Percentiles rank a stretch among this genome's conserved stretches.
phyloP scores from a whole-genome alignment of 2,888 invertebrate genomes.

The Abrostola tripartita region DNA sequence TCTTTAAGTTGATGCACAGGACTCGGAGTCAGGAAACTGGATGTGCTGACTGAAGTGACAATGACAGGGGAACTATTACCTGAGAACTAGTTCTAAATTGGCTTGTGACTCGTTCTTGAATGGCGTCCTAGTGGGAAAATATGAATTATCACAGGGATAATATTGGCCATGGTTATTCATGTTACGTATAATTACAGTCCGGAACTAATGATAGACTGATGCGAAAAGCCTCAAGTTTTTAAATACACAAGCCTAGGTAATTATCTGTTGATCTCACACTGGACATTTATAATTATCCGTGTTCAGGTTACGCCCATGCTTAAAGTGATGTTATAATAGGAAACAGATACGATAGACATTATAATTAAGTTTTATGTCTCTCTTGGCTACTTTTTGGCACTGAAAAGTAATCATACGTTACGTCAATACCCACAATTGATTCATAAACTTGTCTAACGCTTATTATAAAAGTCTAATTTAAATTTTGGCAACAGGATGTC shows the following conservation, averaged over 20 bases:
- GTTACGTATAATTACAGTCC: slow-evolving; percentile 47
- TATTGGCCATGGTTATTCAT: slow-evolving; percentile 43
- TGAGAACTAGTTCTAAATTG: slow-evolving; percentile 60
- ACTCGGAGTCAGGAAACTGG: slow-evolving; percentile 46
- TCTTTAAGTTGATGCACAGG: slow-evolving; percentile 2
- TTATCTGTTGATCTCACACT: slow-evolving; percentile 45
- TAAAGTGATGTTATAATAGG: background rate
- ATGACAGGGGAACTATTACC: slow-evolving; percentile 65
- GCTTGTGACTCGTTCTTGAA: slow-evolving; percentile 49
- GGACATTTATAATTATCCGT: slow-evolving; percentile 14
- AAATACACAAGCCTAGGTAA: slow-evolving; percentile 43
- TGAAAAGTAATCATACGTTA: too few relatives aligned
- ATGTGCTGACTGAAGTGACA: slow-evolving; percentile 60
- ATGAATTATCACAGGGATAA: slow-evolving; percentile 41
- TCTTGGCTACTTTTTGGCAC: too few relatives aligned
- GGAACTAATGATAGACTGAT: slow-evolving; percentile 38
- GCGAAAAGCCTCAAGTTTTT: slow-evolving; percentile 39
- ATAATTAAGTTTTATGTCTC: too few relatives aligned
- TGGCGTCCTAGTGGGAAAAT: slow-evolving; percentile 50
- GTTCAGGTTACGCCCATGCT: background rate
- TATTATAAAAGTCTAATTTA: too few relatives aligned
- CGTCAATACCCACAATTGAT: too few relatives aligned
- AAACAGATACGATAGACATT: background rate
- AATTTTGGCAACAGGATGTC: too few relatives aligned
- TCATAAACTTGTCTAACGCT: too few relatives aligned